Base-by-base conservation (phyloP, 2,888 invertebrate genomes). In the Cryptocephalus moraei region DNA sequence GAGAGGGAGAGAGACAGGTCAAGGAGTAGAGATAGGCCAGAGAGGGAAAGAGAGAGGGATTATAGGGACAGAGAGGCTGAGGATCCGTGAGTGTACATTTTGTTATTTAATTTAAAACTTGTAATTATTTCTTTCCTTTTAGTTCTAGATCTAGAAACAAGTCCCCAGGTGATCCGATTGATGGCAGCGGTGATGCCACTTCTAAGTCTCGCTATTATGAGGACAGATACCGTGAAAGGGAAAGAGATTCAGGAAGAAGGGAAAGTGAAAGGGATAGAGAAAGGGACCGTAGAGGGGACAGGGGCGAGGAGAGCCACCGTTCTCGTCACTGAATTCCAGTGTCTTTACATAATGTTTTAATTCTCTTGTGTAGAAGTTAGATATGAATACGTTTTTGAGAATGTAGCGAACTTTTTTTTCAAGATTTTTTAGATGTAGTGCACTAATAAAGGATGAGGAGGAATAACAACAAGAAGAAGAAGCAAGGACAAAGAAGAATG, bases 41-140 rank as follows among this genome's bases (percentile, higher is more conserved):
- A 86, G 55, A 72, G 75, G 67, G 84, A 74, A 63, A 76, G 63
- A 71, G 82, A 75, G 61, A 69, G 80, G 33, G 86, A 87, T 60
- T 86, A 86, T 67, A 77, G 86, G 56, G 86, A 84, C 54, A 76
- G 86, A 60, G 86, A 86, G 68, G 75, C 85, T 22, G 86, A 86
- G 66, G 86, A 86, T 67, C 81, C 84, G 86, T 85, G 70, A 76
- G 74, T 62, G 47, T 41, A 22, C 22, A 22, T 32, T 44, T 51
- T 49, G 36, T 39, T 41, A 12, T 22, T 46, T 42, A 44, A 9
- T 48, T 45, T 32, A 46, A 31, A 36, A 38, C 13, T 14, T 31
- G 40, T 33, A 22, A 34, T 39, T 4, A 36, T 36, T 36, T 36
- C 4, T 36, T 36, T 12, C 6, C 4, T 36, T 6, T 22, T 22